phyloP scores from a whole-genome alignment of 2,888 invertebrate species.

The Odontomyia ornata region DNA sequence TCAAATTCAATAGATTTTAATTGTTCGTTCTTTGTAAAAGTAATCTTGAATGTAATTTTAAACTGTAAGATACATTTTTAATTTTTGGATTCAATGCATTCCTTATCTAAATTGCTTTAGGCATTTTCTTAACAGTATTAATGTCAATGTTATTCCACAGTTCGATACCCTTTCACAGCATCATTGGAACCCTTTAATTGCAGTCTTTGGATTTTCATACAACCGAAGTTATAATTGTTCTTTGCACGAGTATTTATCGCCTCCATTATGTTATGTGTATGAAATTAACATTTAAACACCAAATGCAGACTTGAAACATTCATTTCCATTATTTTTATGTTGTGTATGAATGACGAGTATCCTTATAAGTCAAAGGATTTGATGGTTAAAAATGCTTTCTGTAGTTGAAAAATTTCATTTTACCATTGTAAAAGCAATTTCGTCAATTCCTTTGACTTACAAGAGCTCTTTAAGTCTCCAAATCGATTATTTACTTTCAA shows the following conservation, averaged over 20 bases:
- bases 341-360: not conserved
- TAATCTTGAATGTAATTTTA: not conserved
- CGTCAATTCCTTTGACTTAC: too few relatives aligned
- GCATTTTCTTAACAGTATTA: constrained; percentile 3
- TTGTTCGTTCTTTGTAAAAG: not conserved
- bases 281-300: not conserved
- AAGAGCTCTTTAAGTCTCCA: too few relatives aligned
- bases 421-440: too few relatives aligned
- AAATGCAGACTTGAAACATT: constrained; percentile 10
- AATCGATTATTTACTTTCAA: too few relatives aligned
- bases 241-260: constrained; percentile 63
- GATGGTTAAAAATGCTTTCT: too few relatives aligned
- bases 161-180: not conserved
- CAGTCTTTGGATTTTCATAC: constrained; percentile 20
- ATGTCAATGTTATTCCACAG: constrained; percentile 45
- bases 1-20: not conserved
- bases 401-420: too few relatives aligned
- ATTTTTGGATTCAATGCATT: not conserved
- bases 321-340: not conserved
- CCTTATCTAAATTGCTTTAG: constrained; percentile 18
- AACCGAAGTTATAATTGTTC: constrained; percentile 53
- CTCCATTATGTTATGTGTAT: not conserved
- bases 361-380: too few relatives aligned
- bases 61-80: not conserved
- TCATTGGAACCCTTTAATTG: constrained; percentile 10